These are phyloP conservation scores for Tylochromis polylepis DNA, from an alignment of 2,113 vertebrate species.

Conservation along the genomic window DNA sequence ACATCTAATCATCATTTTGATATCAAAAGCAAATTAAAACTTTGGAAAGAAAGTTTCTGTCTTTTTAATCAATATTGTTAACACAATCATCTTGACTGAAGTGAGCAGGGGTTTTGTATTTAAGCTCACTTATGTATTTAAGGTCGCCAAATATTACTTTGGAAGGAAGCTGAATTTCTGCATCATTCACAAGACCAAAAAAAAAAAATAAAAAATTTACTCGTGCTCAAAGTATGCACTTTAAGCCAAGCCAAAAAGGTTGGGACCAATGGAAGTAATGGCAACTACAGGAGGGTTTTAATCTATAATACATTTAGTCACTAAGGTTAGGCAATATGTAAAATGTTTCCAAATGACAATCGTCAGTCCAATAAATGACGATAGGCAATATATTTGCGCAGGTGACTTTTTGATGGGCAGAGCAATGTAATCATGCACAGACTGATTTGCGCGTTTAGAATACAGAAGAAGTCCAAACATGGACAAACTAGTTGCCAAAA, in stretches of 20 bases:
- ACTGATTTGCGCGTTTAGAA: too few relatives aligned
- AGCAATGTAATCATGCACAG: too few relatives aligned
- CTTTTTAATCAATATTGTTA: not conserved
- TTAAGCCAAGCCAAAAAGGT: not conserved
- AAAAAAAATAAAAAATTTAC: too few relatives aligned
- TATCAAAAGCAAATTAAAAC: not conserved
- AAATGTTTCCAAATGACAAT: too few relatives aligned
- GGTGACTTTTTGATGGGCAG: too few relatives aligned
- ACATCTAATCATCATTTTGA: too few relatives aligned
- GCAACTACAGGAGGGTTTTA: not conserved
- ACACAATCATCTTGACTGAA: not conserved
- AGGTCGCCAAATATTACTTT: rapidly evolving
- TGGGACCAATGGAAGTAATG: not conserved
- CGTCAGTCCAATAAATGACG: too few relatives aligned
- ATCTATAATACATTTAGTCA: not conserved
- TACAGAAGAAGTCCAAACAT: too few relatives aligned
- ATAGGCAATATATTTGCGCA: too few relatives aligned
- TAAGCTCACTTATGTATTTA: too few relatives aligned
- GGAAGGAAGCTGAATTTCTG: not conserved
- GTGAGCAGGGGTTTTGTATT: not conserved
- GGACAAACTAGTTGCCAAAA: too few relatives aligned
- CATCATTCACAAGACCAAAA: not conserved
- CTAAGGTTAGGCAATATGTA: too few relatives aligned
- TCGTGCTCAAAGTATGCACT: not conserved
- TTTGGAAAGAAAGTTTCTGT: not conserved